These are phyloP conservation scores for Orchestes rusci DNA, from an alignment of 2,888 invertebrate genomes.

Conservation along the genomic window DNA sequence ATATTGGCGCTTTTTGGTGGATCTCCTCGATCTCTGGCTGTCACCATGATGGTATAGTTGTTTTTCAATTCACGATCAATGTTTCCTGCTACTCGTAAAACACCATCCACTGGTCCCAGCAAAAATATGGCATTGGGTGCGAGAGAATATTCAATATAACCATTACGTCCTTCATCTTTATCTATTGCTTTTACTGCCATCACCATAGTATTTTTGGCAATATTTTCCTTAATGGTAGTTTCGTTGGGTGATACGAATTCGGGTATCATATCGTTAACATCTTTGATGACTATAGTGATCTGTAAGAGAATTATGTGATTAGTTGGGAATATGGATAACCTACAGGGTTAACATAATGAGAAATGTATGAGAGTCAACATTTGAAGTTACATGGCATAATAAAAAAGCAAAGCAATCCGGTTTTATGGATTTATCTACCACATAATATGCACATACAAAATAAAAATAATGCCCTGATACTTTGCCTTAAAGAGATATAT, in stretches of 20 bases:
- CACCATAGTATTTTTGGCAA: constrained; percentile 77
- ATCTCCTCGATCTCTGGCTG: constrained; percentile 84
- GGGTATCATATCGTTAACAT: constrained; percentile 89
- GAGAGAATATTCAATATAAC: constrained; percentile 76
- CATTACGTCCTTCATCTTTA: constrained; percentile 77
- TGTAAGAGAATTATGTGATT: constrained; percentile 43
- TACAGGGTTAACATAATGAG: background rate
- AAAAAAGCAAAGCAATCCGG: too few relatives aligned
- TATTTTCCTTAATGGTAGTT: constrained; percentile 77
- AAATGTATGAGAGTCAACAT: background rate
- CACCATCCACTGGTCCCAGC: constrained; percentile 79
- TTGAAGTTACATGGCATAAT: too few relatives aligned
- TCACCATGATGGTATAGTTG: constrained; percentile 67
- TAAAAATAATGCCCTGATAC: too few relatives aligned
- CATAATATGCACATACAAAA: too few relatives aligned
- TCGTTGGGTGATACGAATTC: constrained; percentile 74
- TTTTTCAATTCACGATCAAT: constrained; percentile 77
- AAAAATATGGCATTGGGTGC: constrained; percentile 45
- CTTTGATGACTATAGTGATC: constrained; percentile 81
- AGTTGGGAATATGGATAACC: background rate
- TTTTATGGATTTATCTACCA: too few relatives aligned
- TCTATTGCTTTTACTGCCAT: constrained; percentile 86
- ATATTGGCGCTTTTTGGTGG: constrained; percentile 66
- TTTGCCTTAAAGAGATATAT: too few relatives aligned
- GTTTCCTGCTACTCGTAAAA: constrained; percentile 74